phyloP scores from a whole-genome alignment of 1,140 invertebrate species.

The Drosophila repletoides region DNA sequence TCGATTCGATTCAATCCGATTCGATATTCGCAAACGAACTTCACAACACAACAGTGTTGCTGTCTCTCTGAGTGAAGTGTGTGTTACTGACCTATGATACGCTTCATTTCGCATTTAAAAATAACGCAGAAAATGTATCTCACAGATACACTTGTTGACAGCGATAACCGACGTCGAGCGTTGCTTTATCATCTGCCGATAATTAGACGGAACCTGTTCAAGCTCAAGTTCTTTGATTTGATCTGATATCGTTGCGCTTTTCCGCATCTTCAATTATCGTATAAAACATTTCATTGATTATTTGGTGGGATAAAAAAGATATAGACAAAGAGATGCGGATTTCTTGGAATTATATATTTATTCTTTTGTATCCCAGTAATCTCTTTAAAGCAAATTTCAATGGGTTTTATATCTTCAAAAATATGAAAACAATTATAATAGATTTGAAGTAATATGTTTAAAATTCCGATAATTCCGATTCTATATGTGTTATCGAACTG shows the following conservation, averaged over 20 bases:
- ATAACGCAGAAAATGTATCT: conserved; percentile 10
- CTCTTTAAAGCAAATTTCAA: too few relatives aligned
- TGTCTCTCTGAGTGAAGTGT: neutral
- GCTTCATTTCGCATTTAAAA: neutral
- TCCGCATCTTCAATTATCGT: too few relatives aligned
- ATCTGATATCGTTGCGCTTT: neutral
- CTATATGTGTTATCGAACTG: too few relatives aligned
- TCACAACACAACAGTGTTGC: neutral
- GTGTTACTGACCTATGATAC: conserved; percentile 32
- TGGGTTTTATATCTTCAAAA: too few relatives aligned
- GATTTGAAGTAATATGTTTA: too few relatives aligned
- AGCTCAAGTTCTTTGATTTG: neutral
- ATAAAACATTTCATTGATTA: too few relatives aligned
- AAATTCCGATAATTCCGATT: too few relatives aligned
- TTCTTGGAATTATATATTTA: too few relatives aligned
- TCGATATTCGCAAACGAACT: conserved; percentile 2
- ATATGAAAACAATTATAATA: too few relatives aligned
- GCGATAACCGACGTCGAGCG: neutral
- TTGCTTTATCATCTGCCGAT: conserved; percentile 7
- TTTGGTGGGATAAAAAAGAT: too few relatives aligned
- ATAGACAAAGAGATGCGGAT: too few relatives aligned
- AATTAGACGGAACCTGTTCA: conserved; percentile 16
- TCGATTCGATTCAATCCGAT: conserved; percentile 38
- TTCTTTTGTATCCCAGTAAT: too few relatives aligned
- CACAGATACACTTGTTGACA: conserved; percentile 21